Conservation (phyloP, 2,113 vertebrate species). For the Copsychus sechellarum region DNA sequence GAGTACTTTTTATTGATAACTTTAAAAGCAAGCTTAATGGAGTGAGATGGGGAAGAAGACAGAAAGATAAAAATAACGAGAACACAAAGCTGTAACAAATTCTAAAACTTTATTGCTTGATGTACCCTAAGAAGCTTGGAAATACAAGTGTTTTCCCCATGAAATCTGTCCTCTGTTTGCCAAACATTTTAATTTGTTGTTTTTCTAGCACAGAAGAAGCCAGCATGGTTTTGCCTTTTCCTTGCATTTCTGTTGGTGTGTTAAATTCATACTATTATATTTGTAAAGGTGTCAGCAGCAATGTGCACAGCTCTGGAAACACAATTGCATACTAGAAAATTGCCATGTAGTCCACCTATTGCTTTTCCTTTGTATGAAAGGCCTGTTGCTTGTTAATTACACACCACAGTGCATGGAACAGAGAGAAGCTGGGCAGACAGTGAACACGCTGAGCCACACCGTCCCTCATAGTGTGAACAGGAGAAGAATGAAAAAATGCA, state of each 20-base stretch:
- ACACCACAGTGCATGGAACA: slow-evolving; percentile 35
- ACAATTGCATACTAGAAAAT: slow-evolving; percentile 41
- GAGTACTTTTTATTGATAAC: background rate
- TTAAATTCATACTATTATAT: slow-evolving; percentile 44
- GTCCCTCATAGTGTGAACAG: background rate
- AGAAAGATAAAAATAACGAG: slow-evolving; percentile 33
- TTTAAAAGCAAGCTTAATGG: background rate
- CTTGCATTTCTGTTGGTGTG: slow-evolving; percentile 13
- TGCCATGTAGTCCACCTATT: slow-evolving; percentile 45
- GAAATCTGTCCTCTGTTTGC: slow-evolving; percentile 48
- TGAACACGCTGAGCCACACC: background rate
- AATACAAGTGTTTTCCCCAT: background rate
- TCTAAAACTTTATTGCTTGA: slow-evolving; percentile 43
- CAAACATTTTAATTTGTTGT: slow-evolving; percentile 62
- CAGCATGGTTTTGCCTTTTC: slow-evolving; percentile 43
- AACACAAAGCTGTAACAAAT: slow-evolving; percentile 34
- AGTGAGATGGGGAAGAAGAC: background rate
- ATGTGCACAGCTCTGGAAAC: slow-evolving; percentile 60
- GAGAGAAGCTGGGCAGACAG: slow-evolving; percentile 28
- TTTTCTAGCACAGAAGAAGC: slow-evolving; percentile 35
- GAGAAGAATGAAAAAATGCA: slow-evolving; percentile 8
- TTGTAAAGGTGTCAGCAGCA: slow-evolving; percentile 46
- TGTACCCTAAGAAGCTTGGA: slow-evolving; percentile 39
- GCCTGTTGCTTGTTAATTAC: slow-evolving; percentile 38
- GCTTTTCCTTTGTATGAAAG: slow-evolving; percentile 37